Evolutionary conservation across 2,888 invertebrate genomes (phyloP), one percentile per base, ranked within the genome.

Genomic region (Rhodophaea formosa): DNA sequence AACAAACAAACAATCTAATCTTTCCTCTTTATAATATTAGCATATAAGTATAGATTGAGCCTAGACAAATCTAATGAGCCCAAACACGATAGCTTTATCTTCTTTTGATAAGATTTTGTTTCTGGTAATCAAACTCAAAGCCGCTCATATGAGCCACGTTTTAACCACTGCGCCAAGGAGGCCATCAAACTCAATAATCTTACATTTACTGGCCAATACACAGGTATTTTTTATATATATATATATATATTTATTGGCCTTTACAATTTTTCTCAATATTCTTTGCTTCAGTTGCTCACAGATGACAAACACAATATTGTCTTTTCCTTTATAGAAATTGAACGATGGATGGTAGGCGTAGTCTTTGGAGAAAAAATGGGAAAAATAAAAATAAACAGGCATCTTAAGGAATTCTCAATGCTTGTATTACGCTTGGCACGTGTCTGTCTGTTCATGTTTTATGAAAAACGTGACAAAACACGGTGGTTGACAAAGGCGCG

Each of bases 391-490:
- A 39, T 39, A 53, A 39, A 52, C 39, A 16, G 35, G 17, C 7
- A 39, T 39, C 23, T 35, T n/a, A 16, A 17, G 10, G 17, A 52
- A 35, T 17, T 10, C 14, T 42, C 15, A 42, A 39, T 14, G 23
- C 14, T 35, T 15, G 15, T 51, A 10, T 17, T 53, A 23, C n/a
- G n/a, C 15, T 17, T 23, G 39, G 23, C 52, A 42, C 39, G 52
- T 52, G 53, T 42, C 39, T 39, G 39, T 17, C 23, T 42, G 53
- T 8, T 29, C 35, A 14, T 39, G 3, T 42, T 39, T 39, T 39
- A 23, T 42, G n/a, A 53, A 17, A 23, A 53, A 53, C 53, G 53
- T 53, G 23, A 42, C 14, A 49, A 49, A 47, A 49, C 30, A 39
- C 6, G 35, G 10, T 6, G 12, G 10, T 39, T 5, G 39, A 5